Evolutionary conservation across 2,797 vertebrate species (phyloP), one percentile per base, ranked within the genome.

Genomic region (Percopsis omiscomaycus): DNA sequence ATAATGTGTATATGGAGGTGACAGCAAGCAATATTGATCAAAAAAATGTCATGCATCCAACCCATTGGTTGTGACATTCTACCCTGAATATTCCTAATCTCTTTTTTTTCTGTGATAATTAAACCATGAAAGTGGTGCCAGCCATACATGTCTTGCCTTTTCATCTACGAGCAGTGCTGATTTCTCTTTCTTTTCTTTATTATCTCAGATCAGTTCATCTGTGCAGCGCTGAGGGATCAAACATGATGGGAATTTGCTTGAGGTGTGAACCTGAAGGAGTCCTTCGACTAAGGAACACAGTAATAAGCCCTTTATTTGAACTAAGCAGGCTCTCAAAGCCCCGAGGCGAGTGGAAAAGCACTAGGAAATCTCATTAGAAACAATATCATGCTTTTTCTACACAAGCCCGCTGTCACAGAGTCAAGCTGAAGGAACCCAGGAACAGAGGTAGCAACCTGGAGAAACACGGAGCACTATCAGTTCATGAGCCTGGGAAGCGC

Each of bases 261-360:
- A 89, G 89, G 89, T 91, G 80, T 66, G 79, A 91, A 83, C 80
- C 55, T 76, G 58, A 86, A 78, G 78, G 72, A 84, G 84, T 81
- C 69, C 74, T 85, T 78, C 66, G 54, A 83, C 83, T 79, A 79
- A 85, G 81, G 82, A 84, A 85, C 79, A 84, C 81, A 58, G 82
- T 87, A 90, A 91, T 89, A 89, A 89, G 88, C 84, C 84, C 87
- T 88, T 75, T 73, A 89, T 87, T 89, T 93, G 87, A 92, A 93
- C 89, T 79, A 79, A 85, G 79, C 69, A 72, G 84, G 80, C 68
- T 82, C 71, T 72, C 56, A 54, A 70, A 78, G 79, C 85, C 86
- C 71, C 30, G 62, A 46, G 83, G 84, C 74, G 1, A 70, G 65
- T 27, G 64, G 65, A 81, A 78, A 75, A 74, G 79, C 64, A 60